phyloP scores from a whole-genome alignment of 2,113 vertebrate genomes.

The Myrmophylax atrothorax region DNA sequence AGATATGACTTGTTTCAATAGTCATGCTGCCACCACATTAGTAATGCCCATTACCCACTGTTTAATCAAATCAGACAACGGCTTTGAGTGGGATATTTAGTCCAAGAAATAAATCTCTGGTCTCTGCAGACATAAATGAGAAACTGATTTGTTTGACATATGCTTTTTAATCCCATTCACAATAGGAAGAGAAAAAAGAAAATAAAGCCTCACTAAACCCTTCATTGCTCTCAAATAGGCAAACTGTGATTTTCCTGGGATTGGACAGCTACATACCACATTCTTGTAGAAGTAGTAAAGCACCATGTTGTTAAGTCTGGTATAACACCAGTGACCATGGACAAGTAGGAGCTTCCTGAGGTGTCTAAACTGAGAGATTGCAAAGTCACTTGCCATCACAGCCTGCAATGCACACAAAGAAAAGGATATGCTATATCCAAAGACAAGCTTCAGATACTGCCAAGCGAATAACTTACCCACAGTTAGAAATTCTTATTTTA shows the following conservation, averaged over 20 bases:
- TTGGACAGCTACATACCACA: slow-evolving; percentile 73
- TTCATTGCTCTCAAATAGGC: neutral
- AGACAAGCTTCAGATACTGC: neutral
- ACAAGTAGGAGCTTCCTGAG: slow-evolving; percentile 81
- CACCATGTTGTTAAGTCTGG: slow-evolving; percentile 81
- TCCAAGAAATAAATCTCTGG: neutral
- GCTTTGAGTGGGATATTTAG: slow-evolving; percentile 12
- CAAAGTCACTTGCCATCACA: slow-evolving; percentile 87
- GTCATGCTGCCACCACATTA: neutral
- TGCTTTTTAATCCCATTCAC: neutral
- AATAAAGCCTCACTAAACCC: neutral
- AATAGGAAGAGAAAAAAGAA: neutral
- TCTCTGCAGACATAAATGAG: neutral
- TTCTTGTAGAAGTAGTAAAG: slow-evolving; percentile 88
- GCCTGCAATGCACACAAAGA: slow-evolving; percentile 52
- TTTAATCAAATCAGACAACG: slow-evolving; percentile 37
- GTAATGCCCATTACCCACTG: neutral
- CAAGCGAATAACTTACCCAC: neutral
- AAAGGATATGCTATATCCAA: neutral
- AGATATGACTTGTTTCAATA: slow-evolving; percentile 1
- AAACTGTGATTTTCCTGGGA: neutral
- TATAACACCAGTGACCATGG: slow-evolving; percentile 84
- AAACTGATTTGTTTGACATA: neutral
- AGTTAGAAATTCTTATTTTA: neutral
- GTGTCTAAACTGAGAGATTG: slow-evolving; percentile 81